Conservation (phyloP, 2,113 vertebrate species). For the Gopherus evgoodei region DNA sequence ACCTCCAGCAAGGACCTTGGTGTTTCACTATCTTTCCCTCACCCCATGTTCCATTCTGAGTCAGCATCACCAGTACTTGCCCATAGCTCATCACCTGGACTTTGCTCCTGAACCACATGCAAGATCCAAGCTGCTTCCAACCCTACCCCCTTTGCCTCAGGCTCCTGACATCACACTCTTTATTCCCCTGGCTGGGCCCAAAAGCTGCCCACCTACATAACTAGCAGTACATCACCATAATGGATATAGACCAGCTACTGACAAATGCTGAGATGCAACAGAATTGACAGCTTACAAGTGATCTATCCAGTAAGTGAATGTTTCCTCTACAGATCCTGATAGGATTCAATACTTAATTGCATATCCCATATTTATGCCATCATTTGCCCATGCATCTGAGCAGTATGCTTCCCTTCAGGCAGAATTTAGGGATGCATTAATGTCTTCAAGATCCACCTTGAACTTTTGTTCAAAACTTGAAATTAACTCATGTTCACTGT, state of each 20-base stretch:
- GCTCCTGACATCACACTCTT: neutral
- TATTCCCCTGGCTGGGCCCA: neutral
- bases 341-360: conserved; percentile 22
- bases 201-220: neutral
- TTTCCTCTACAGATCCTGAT: neutral
- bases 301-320: neutral
- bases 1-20: neutral
- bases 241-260: neutral
- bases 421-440: neutral
- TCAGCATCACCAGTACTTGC: neutral
- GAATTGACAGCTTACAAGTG: neutral
- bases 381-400: accelerated
- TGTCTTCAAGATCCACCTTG: conserved; percentile 20
- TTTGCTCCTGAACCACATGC: neutral
- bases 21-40: neutral
- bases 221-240: neutral
- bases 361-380: neutral
- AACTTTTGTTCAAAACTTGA: conserved; percentile 39
- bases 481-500: neutral
- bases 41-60: neutral
- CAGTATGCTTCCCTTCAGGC: neutral
- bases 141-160: neutral
- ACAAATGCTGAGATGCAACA: neutral
- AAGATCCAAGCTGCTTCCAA: neutral
- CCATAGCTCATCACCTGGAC: neutral